Base-by-base conservation (phyloP, 2,888 invertebrate species). In the Erebia palarica region DNA sequence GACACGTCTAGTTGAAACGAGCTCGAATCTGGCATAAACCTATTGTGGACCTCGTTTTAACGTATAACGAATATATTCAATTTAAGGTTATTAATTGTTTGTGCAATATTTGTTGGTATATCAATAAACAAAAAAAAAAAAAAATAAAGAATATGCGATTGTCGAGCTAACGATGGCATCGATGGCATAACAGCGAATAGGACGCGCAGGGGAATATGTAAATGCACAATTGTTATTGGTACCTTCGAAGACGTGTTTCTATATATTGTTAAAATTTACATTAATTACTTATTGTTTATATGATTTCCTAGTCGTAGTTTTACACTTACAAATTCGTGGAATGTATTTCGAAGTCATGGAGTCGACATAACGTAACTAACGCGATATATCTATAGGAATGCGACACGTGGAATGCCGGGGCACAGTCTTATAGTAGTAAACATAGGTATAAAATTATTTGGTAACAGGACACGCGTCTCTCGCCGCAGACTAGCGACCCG, bases 341-440 rank as follows among this genome's bases (percentile, higher is more conserved):
- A 91, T 91, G 91, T 78, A 78, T 81, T 78, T 78, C 80, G 81
- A 91, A 91, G 91, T 91, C 89, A 91, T 91, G 91, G 91, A 91
- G 90, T 81, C 76, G 71, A 70, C 68, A 66, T 14, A 27, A 13
- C 21, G 27, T 61, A 55, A 65, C 65, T 61, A 47, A 71, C 65
- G 49, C 53, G 61, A 69, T 73, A 73, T 16, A 70, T 55, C 67
- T 73, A 51, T 72, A 76, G 75, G 75, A 76, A 77, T 72, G 76
- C 71, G 59, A 72, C 78, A 74, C 76, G 77, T 78, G 84, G 84
- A 82, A 85, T 81, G 83, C 75, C 76, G 74, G 63, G 47, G 82
- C 77, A 79, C 87, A 88, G 86, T 87, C 87, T 85, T 83, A 79
- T 81, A 80, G 79, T 79, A 79, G 79, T 78, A 75, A 77, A 69